Conservation (phyloP, 2,113 vertebrate species). For the Eidolon helvum region DNA sequence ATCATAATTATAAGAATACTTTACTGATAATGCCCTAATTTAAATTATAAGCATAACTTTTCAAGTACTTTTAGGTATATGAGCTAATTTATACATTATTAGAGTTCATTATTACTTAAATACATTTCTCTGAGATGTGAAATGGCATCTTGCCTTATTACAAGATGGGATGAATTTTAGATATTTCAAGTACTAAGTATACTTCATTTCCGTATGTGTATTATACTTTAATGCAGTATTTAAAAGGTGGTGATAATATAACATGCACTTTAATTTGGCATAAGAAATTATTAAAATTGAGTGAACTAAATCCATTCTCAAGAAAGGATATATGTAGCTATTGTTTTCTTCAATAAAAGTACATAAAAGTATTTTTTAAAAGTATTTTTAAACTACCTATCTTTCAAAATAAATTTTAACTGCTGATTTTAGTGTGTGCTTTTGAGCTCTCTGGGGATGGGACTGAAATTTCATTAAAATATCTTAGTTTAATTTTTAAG, state of each 20-base stretch:
- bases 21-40: conserved; percentile 2
- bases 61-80: neutral
- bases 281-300: conserved; percentile 29
- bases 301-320: conserved; percentile 32
- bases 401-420: conserved; percentile 33
- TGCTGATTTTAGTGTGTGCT: neutral
- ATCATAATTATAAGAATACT: neutral
- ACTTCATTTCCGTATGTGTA: neutral
- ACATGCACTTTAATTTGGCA: neutral
- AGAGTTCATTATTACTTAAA: neutral
- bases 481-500: neutral
- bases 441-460: neutral
- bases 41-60: conserved; percentile 16
- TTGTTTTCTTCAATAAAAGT: neutral
- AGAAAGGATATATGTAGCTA: neutral
- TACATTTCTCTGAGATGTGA: conserved; percentile 11
- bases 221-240: neutral
- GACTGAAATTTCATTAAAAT: neutral
- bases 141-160: neutral
- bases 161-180: neutral
- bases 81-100: neutral
- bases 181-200: neutral
- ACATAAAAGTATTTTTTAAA: neutral
- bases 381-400: neutral
- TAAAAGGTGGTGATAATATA: neutral